Evolutionary conservation across 2,888 invertebrate genomes (phyloP).

Genomic region (Apeira syringaria): DNA sequence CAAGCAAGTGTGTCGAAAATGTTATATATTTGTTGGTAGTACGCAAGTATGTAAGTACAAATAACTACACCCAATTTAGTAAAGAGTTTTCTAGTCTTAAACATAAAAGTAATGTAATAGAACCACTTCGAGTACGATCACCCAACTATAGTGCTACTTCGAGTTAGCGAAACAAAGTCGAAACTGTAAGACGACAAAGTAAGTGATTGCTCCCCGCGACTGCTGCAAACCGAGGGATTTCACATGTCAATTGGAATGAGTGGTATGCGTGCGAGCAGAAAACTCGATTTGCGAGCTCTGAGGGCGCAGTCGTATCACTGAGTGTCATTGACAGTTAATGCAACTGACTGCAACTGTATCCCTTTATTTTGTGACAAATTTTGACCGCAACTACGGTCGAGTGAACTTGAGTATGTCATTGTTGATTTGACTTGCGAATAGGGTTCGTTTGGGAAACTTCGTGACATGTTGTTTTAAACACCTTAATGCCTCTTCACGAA

Average conservation of each 20-base stretch:
- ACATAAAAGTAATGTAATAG: slow-evolving; percentile 6
- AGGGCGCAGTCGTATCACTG: slow-evolving; percentile 52
- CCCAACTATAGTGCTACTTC: slow-evolving; percentile 1
- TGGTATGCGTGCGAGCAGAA: slow-evolving; percentile 55
- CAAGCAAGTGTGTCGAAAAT: too few relatives aligned
- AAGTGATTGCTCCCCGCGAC: slow-evolving; percentile 30
- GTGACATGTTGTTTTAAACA: too few relatives aligned
- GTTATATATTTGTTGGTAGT: background rate
- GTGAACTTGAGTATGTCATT: background rate
- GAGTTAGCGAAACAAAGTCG: slow-evolving; percentile 10
- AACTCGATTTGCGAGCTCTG: slow-evolving; percentile 69
- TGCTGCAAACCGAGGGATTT: slow-evolving; percentile 39
- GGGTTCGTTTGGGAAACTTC: too few relatives aligned
- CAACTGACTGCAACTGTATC: slow-evolving; percentile 25
- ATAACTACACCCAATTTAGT: slow-evolving; percentile 7
- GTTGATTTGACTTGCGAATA: too few relatives aligned
- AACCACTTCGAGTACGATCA: background rate
- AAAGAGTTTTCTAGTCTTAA: background rate
- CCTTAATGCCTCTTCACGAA: too few relatives aligned
- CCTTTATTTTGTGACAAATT: slow-evolving; percentile 5
- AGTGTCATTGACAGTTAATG: slow-evolving; percentile 63
- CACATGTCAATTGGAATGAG: slow-evolving; percentile 59
- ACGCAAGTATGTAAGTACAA: too few relatives aligned
- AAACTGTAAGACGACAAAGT: slow-evolving; percentile 17
- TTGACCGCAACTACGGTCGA: background rate